A percentile compares a stretch with the other conserved stretches of the same genome.
phyloP scores from a whole-genome alignment of 2,797 vertebrate species.

The Capromys pilorides region DNA sequence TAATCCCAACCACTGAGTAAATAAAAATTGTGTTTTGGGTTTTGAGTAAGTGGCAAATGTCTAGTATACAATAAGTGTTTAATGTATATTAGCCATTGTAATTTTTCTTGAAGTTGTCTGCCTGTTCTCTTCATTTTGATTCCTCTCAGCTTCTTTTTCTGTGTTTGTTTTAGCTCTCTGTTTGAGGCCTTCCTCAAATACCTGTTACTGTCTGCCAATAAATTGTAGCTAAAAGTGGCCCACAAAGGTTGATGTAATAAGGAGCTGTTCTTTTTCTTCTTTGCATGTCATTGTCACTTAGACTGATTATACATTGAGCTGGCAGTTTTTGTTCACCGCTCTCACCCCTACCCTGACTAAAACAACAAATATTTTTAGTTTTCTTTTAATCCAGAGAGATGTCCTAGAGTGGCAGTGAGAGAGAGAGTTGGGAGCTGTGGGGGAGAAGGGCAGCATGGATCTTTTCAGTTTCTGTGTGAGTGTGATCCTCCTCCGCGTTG shows the following conservation, averaged over 20 bases:
- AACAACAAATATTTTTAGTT: background rate
- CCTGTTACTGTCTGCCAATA: conserved; percentile 19
- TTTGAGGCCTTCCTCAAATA: background rate
- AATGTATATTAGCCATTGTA: conserved; percentile 11
- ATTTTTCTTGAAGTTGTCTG: conserved; percentile 19
- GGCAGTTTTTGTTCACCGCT: background rate
- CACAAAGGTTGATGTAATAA: background rate
- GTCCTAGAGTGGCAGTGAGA: background rate
- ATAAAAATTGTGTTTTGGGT: conserved; percentile 9
- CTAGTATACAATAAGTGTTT: background rate
- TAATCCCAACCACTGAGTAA: background rate
- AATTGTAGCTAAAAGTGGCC: conserved; percentile 45
- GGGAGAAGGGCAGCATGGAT: background rate
- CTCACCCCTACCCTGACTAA: background rate
- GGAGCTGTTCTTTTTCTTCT: background rate
- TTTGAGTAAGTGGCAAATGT: background rate
- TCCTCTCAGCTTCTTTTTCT: background rate
- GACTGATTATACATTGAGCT: background rate
- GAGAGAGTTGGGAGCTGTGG: background rate
- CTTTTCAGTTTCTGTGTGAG: background rate
- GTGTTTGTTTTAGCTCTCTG: conserved; percentile 39
- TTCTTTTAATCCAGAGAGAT: background rate
- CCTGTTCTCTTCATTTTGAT: conserved; percentile 38
- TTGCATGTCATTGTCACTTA: background rate
- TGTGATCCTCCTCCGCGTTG: background rate